phyloP scores from a whole-genome alignment of 2,113 vertebrate species.

The Seriola rivoliana region DNA sequence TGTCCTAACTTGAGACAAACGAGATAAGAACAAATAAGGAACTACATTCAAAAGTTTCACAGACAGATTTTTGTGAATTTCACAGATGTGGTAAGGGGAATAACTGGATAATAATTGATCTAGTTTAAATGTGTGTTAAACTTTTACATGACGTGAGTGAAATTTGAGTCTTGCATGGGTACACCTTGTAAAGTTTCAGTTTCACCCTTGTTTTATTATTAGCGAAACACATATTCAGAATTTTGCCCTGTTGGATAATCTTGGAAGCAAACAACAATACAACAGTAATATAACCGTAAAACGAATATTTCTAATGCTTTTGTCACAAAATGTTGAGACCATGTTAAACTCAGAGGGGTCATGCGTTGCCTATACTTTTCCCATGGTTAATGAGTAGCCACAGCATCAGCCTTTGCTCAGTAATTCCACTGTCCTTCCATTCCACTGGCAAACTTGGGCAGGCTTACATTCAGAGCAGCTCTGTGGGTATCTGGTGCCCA shows the following conservation, averaged over 20 bases:
- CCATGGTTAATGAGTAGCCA: conserved; percentile 61
- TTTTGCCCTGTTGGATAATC: conserved; percentile 13
- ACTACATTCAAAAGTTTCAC: background rate
- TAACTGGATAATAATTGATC: background rate
- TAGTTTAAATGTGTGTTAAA: background rate
- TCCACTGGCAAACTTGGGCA: conserved; percentile 34
- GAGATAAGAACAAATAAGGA: no score
- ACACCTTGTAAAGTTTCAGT: background rate
- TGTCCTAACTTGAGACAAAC: background rate
- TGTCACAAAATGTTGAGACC: conserved; percentile 11
- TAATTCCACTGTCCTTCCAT: conserved; percentile 11
- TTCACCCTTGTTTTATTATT: conserved; percentile 44
- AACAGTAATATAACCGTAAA: background rate
- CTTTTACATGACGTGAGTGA: background rate
- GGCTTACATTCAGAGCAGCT: conserved; percentile 47
- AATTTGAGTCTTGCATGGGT: background rate
- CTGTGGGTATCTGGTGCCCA: conserved; percentile 37
- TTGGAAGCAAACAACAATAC: background rate
- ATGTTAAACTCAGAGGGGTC: background rate
- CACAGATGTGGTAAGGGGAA: background rate
- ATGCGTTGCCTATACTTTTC: conserved; percentile 5
- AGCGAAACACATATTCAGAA: conserved; percentile 18
- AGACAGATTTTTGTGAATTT: background rate
- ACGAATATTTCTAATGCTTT: background rate
- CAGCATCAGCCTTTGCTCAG: conserved; percentile 26